phyloP scores from a whole-genome alignment of 1,140 invertebrate genomes.

The Drosophila persimilis region DNA sequence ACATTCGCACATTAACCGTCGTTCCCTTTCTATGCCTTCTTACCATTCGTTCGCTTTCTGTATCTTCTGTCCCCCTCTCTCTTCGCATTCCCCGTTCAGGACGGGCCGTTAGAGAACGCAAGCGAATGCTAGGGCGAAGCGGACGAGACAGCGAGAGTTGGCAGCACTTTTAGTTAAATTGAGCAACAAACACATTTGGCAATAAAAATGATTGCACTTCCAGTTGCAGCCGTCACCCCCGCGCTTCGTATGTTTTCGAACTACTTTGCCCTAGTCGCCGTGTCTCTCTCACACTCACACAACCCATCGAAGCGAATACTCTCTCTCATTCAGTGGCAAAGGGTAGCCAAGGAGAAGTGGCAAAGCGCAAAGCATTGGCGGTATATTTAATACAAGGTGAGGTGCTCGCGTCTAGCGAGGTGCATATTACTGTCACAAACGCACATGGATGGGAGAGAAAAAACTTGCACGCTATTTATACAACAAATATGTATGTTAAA shows the following conservation, averaged over 20 bases:
- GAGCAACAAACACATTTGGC: conserved; percentile 81
- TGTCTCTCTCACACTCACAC: neutral
- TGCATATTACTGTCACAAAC: too few relatives aligned
- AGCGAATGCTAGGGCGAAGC: neutral
- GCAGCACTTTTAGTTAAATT: conserved; percentile 80
- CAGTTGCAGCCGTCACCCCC: conserved; percentile 19
- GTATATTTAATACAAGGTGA: too few relatives aligned
- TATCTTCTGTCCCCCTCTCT: neutral
- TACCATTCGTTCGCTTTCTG: neutral
- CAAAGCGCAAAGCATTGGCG: too few relatives aligned
- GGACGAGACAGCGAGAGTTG: conserved; percentile 52
- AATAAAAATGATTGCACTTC: conserved; percentile 74
- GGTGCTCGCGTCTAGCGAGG: too few relatives aligned
- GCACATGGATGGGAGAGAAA: too few relatives aligned
- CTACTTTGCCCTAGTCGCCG: conserved; percentile 1
- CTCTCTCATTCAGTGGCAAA: neutral
- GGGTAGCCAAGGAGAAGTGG: too few relatives aligned
- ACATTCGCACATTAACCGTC: too few relatives aligned
- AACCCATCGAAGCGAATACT: neutral
- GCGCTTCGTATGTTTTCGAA: neutral
- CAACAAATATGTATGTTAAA: too few relatives aligned
- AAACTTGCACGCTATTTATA: too few relatives aligned
- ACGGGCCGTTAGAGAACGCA: neutral
- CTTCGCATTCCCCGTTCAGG: neutral
- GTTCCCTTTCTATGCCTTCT: too few relatives aligned